These are phyloP conservation scores for Napeogenes inachia DNA, from an alignment of 2,888 invertebrate genomes.

Conservation along the genomic window DNA sequence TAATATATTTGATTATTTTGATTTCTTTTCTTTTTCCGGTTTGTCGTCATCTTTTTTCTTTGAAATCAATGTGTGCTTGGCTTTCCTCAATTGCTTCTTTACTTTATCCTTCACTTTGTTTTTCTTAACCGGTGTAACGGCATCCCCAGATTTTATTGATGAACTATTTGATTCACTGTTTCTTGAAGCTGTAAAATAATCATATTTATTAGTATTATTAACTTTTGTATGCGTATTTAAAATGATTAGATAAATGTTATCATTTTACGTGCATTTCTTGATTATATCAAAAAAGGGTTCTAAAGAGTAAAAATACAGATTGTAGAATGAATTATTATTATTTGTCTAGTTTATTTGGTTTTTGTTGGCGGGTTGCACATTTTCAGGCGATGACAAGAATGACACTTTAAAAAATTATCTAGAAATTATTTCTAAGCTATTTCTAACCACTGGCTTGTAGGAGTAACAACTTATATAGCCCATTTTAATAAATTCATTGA, in stretches of 20 bases:
- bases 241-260: not conserved
- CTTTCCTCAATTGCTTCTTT: slow-evolving; percentile 71
- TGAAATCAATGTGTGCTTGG: slow-evolving; percentile 62
- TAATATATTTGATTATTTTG: slow-evolving; percentile 41
- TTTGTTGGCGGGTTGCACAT: too few species aligned
- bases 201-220: not conserved
- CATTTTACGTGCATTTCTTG: not conserved
- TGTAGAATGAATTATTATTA: too few species aligned
- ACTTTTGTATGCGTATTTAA: too few species aligned
- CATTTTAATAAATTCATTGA: too few species aligned
- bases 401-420: too few species aligned
- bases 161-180: slow-evolving; percentile 68
- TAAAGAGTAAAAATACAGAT: too few species aligned
- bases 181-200: slow-evolving; percentile 61
- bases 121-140: slow-evolving; percentile 58
- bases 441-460: too few species aligned
- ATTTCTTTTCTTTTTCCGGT: slow-evolving; percentile 56
- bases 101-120: slow-evolving; percentile 72
- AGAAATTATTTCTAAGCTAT: too few species aligned
- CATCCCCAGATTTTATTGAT: slow-evolving; percentile 63
- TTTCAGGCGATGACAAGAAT: too few species aligned
- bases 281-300: too few species aligned
- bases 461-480: too few species aligned
- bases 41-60: slow-evolving; percentile 69
- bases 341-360: too few species aligned